These are phyloP conservation scores for Chlorops oryzae DNA, from an alignment of 1,140 invertebrate species.

Conservation along the genomic window DNA sequence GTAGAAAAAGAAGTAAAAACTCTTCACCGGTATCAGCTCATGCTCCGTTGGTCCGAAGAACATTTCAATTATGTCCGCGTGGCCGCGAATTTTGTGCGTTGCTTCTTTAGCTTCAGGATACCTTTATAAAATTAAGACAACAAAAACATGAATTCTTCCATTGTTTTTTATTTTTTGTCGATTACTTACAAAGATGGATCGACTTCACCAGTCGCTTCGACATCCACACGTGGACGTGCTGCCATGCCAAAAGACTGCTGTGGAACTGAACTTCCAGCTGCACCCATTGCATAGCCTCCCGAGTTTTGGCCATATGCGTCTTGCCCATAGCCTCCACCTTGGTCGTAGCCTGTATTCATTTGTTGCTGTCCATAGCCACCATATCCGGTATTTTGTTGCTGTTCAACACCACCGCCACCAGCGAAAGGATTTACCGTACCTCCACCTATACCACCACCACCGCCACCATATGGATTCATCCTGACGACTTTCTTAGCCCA, in stretches of 20 bases:
- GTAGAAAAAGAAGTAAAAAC: constrained; percentile 99
- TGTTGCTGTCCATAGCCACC: constrained; percentile 10
- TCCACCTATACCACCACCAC: too few relatives aligned
- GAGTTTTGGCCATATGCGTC: too few relatives aligned
- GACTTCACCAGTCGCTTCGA: constrained; percentile 67
- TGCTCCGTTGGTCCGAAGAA: constrained; percentile 79
- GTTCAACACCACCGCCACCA: constrained; percentile 30
- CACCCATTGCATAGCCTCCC: background rate
- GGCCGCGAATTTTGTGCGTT: constrained; percentile 81
- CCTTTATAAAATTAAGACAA: constrained; percentile 29
- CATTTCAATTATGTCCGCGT: constrained; percentile 74
- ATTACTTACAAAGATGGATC: constrained; percentile 58
- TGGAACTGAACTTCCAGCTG: background rate
- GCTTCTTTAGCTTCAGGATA: constrained; percentile 79
- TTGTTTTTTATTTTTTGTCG: background rate
- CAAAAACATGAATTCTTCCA: background rate
- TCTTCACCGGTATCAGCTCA: constrained; percentile 86
- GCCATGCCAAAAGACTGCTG: constrained; percentile 15
- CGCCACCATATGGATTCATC: too few relatives aligned
- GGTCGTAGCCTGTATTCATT: background rate
- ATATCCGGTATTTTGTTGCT: constrained; percentile 24
- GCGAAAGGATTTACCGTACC: too few relatives aligned
- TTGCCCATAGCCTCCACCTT: constrained; percentile 19
- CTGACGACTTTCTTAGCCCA: too few relatives aligned
- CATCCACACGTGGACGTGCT: constrained; percentile 63